These are phyloP conservation scores for Platygyra sinensis DNA, from an alignment of 64 coral and sea anemone genomes.

Conservation along the genomic window DNA sequence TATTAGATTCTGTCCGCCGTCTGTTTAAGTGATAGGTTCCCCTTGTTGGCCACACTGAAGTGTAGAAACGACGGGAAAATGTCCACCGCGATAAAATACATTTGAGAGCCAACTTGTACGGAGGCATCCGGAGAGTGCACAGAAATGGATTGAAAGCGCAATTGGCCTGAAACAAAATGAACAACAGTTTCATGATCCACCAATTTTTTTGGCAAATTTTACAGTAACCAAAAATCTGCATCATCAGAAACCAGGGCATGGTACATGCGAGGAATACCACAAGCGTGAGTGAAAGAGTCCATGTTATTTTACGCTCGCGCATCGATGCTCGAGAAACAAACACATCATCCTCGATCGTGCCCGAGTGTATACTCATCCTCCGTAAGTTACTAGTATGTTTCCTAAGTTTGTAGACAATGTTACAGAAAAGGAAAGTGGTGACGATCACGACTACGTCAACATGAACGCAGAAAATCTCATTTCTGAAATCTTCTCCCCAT, in stretches of 20 bases:
- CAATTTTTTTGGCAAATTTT: slow-evolving; percentile 34
- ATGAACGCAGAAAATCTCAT: slow-evolving; percentile 79
- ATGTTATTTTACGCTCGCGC: slow-evolving; percentile 70
- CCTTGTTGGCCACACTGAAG: neutral
- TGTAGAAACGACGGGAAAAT: neutral
- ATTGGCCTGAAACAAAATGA: slow-evolving; percentile 77
- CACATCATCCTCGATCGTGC: slow-evolving; percentile 1
- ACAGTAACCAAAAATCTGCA: slow-evolving; percentile 71
- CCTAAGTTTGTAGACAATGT: slow-evolving; percentile 58
- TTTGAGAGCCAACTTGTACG: slow-evolving; percentile 30
- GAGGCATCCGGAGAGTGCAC: slow-evolving; percentile 70
- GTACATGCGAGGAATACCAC: slow-evolving; percentile 69
- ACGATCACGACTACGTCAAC: slow-evolving; percentile 62
- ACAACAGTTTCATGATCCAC: slow-evolving; percentile 69
- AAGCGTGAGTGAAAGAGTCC: slow-evolving; percentile 62
- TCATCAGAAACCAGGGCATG: slow-evolving; percentile 78
- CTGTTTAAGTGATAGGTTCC: neutral
- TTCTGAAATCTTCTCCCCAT: slow-evolving; percentile 49
- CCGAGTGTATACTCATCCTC: slow-evolving; percentile 26
- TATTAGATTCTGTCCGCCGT: neutral
- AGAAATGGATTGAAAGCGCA: slow-evolving; percentile 84
- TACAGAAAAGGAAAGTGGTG: slow-evolving; percentile 48
- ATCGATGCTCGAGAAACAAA: slow-evolving; percentile 12
- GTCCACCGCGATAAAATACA: neutral
- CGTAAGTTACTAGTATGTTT: slow-evolving; percentile 27